Base-by-base conservation (phyloP, 2,797 vertebrate genomes). In the Argentina silus region DNA sequence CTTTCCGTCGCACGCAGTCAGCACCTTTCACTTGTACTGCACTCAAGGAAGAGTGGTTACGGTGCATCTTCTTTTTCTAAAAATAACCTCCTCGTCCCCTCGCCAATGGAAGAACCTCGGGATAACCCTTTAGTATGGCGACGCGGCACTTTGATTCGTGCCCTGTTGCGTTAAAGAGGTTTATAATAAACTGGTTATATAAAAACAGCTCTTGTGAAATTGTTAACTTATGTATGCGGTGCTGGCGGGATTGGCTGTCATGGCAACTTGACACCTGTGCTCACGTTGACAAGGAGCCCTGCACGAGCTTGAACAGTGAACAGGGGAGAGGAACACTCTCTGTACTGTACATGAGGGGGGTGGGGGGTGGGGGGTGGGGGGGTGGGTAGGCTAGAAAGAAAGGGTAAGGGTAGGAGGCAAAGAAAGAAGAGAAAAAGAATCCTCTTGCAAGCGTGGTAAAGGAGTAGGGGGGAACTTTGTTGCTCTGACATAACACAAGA, bases 231-330 rank as follows among this genome's bases (percentile, higher is more conserved):
- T n/a, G 53, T 36, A 36, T n/a, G 53, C 7, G 53, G n/a, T 56
- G 9, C n/a, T 4, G 4, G 27, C 27, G 79, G 60, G 43, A 62
- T 69, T 60, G 45, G 6, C 67, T 17, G 77, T 71, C 64, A 70
- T 17, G 57, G 78, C 67, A 83, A 80, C 57, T 62, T 48, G 85
- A 88, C 76, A 78, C 84, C 67, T 56, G n/a, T 76, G 56, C 75
- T 77, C 71, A 84, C 44, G 56, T 6, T 59, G 17, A 59, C 17
- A 56, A 19, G 19, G 55, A 17, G 15, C 7, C 55, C 17, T 2
- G 17, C 17, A 17, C 55, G 55, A 56, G 55, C 17, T 19, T 19
- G 55, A 9, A 56, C 27, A 36, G 27, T 19, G 55, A 9, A 56
- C 27, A 36, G 27, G 27, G 27, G 27, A 36, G 27, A 36, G 27